Conservation (phyloP, 2,797 vertebrate genomes). For the Eremophila alpestris region DNA sequence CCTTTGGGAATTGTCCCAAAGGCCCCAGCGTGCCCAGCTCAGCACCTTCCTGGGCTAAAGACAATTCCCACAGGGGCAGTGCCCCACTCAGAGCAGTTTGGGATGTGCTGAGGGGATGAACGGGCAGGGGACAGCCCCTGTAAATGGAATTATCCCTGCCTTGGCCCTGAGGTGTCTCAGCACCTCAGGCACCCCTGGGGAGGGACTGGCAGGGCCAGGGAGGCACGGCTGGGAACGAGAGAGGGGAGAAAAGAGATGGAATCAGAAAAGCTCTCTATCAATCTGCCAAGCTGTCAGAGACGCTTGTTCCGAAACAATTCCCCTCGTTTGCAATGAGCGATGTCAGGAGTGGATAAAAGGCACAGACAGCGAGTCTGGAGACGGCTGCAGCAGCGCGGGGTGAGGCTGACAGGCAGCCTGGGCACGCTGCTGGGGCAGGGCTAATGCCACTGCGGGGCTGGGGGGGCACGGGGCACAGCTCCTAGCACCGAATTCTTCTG, state of each 20-base stretch:
- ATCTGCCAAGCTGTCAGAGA: slow-evolving; percentile 58
- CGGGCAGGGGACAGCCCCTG: neutral
- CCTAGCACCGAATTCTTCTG: too few species aligned
- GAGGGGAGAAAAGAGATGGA: neutral
- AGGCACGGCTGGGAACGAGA: neutral
- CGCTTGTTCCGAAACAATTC: slow-evolving; percentile 48
- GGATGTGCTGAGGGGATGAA: neutral
- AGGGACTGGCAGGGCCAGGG: neutral
- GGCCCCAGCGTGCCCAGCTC: neutral
- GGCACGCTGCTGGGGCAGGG: too few species aligned
- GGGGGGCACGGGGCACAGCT: too few species aligned
- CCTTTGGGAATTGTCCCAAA: neutral
- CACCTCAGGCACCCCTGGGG: neutral
- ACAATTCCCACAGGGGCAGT: accelerated
- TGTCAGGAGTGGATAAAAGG: slow-evolving; percentile 44
- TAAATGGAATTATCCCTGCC: neutral
- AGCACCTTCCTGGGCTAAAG: neutral
- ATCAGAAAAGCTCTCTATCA: slow-evolving; percentile 64
- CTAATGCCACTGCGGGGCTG: too few species aligned
- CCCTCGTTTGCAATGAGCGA: slow-evolving; percentile 37
- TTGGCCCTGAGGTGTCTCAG: neutral
- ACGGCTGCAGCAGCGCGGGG: neutral
- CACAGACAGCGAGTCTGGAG: slow-evolving; percentile 49
- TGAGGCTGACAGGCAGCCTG: too few species aligned
- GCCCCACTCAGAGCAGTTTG: accelerated